A percentile compares a stretch with the other conserved stretches of the same genome.
phyloP scores from a whole-genome alignment of 64 coral and sea anemone genomes.

The Montipora sp. region DNA sequence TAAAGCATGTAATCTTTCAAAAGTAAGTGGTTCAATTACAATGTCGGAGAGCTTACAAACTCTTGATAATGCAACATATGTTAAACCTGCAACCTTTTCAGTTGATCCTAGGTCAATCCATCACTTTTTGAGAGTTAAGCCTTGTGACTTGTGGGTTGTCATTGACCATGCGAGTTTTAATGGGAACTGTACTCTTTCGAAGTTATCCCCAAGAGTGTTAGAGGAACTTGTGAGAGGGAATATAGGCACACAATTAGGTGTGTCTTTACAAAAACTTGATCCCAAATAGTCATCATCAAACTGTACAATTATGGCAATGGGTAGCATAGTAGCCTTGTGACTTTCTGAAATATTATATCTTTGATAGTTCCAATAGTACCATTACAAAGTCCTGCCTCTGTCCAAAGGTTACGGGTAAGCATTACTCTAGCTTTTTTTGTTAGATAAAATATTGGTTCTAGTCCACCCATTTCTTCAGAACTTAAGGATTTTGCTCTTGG shows the following conservation, averaged over 20 bases:
- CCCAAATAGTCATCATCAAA: slow-evolving; percentile 24
- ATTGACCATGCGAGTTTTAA: slow-evolving; percentile 54
- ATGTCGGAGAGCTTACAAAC: too few relatives aligned
- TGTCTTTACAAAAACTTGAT: slow-evolving; percentile 21
- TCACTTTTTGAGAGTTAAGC: neutral
- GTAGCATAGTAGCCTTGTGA: neutral
- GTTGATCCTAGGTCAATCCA: too few relatives aligned
- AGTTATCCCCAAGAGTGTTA: neutral
- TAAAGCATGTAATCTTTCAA: too few relatives aligned
- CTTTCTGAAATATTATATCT: neutral
- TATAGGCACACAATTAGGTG: slow-evolving; percentile 10
- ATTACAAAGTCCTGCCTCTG: too few relatives aligned
- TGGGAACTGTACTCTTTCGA: slow-evolving; percentile 33
- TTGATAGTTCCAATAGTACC: neutral
- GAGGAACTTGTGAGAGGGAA: slow-evolving; percentile 29
- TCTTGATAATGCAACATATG: too few relatives aligned
- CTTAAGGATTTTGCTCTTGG: slow-evolving; percentile 12
- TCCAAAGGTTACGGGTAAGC: too few relatives aligned
- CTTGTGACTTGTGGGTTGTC: slow-evolving; percentile 30
- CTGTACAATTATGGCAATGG: neutral
- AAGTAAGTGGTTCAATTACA: too few relatives aligned
- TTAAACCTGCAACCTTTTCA: too few relatives aligned
- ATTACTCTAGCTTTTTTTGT: neutral
- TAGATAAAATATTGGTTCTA: slow-evolving; percentile 19
- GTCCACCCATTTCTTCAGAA: slow-evolving; percentile 64